Evolutionary conservation across 2,888 invertebrate genomes (phyloP).

Genomic region (Harmothoe impar): DNA sequence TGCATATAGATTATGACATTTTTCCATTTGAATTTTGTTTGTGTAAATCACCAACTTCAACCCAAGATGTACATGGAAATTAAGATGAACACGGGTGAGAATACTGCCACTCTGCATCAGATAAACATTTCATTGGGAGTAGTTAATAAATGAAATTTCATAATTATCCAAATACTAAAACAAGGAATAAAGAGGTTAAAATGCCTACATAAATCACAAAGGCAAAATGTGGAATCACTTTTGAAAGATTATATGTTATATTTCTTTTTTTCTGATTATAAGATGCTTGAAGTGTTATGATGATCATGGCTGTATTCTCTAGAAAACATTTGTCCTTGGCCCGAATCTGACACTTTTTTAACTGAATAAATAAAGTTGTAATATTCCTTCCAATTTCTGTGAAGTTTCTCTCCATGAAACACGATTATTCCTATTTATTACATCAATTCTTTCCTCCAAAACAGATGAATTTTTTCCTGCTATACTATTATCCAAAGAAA

Average conservation of each 20-base stretch:
- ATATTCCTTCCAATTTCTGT: not conserved
- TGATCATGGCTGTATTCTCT: slow-evolving; percentile 6
- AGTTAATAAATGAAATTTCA: no score
- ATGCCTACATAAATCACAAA: no score
- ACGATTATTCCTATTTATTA: not conserved
- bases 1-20: not conserved
- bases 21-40: not conserved
- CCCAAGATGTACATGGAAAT: not conserved
- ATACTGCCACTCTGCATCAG: not conserved
- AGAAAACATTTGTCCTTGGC: not conserved
- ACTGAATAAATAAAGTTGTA: not conserved
- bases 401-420: not conserved
- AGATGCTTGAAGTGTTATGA: no score
- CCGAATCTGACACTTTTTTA: slow-evolving; percentile 41
- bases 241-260: no score
- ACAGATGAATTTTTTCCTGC: not conserved
- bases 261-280: no score
- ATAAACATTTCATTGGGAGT: no score
- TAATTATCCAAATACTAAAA: no score
- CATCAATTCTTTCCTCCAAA: not conserved
- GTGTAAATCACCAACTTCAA: not conserved
- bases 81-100: not conserved
- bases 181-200: no score
- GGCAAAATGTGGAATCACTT: no score
- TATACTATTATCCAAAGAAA: not conserved